These are phyloP conservation scores for Uria lomvia DNA, from an alignment of 2,113 vertebrate genomes.

Conservation along the genomic window DNA sequence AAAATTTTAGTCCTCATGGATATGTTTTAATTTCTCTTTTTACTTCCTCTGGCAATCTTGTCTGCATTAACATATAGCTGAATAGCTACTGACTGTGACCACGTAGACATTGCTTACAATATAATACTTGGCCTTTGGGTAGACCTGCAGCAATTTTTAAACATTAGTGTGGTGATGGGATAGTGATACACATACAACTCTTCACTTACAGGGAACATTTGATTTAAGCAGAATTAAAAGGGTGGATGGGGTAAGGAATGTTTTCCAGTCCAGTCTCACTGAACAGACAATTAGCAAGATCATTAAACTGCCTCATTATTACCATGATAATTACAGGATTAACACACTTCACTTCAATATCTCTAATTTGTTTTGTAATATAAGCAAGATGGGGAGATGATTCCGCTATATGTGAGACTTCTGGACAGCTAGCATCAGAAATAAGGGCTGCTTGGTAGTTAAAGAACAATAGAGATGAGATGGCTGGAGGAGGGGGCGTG, in stretches of 20 bases:
- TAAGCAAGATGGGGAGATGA: conserved; percentile 2
- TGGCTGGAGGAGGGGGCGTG: background rate
- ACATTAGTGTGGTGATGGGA: background rate
- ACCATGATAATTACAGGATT: conserved; percentile 59
- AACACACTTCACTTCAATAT: conserved; percentile 54
- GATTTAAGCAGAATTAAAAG: conserved; percentile 42
- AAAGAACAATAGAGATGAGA: background rate
- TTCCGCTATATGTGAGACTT: background rate
- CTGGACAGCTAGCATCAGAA: background rate
- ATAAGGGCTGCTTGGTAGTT: background rate
- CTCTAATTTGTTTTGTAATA: conserved; percentile 56
- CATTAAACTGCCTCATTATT: conserved; percentile 64
- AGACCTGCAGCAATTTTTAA: conserved; percentile 31
- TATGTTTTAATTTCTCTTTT: background rate
- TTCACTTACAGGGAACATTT: background rate
- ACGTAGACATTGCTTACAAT: background rate
- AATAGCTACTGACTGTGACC: background rate
- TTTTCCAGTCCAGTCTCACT: conserved; percentile 16
- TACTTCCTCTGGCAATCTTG: background rate
- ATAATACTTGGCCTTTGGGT: background rate
- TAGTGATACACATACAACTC: background rate
- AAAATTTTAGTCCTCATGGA: background rate
- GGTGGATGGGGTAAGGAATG: background rate
- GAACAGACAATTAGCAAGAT: conserved; percentile 59
- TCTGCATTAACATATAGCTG: background rate